Evolutionary conservation across 1,140 invertebrate genomes (phyloP), one percentile per base, ranked within the genome.

Genomic region (Drosophila orena): DNA sequence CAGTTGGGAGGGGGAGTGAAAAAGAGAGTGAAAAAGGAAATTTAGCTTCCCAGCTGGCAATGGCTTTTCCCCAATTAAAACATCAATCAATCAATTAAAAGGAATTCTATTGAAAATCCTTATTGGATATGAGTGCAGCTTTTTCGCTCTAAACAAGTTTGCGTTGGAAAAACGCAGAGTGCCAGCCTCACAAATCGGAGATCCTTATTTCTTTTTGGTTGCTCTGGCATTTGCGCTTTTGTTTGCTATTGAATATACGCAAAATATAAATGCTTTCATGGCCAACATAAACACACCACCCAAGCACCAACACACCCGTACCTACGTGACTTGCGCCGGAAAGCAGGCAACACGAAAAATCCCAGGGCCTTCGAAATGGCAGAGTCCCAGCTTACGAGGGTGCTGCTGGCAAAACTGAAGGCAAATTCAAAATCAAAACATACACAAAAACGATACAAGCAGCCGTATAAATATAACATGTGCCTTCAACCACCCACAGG

Each of bases 61-160:
- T 83, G 81, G 84, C 77, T 83, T 89, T 89, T 84, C 79, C 73
- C 83, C 84, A 89, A 89, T 89, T 89, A 89, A 89, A 89, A 89
- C 84, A 89, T 89, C 84, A 89, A 89, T 89, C 84, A 89, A 89
- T 89, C 84, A 89, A 89, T 89, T 89, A 89, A 89, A 89, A 89
- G 79, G 60, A 84, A 84, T 89, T 89, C 79, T 81, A 89, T 76
- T 71, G 62, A 74, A 83, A 85, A 85, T 80, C 77, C 79, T 84
- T 62, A 56, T 74, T 73, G 72, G 75, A 84, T 85, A 83, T 84
- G 81, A 86, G 75, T 81, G 70, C 71, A 75, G 64, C 53, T 66
- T 71, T 56, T 53, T 58, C 7, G 55, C 64, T 74, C 81, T 81
- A 86, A 86, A 88, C 84, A 88, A 86, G 75, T 71, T 68, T 81